These are phyloP conservation scores for Microctonus hyperodae DNA, from an alignment of 2,888 invertebrate genomes.

Conservation along the genomic window DNA sequence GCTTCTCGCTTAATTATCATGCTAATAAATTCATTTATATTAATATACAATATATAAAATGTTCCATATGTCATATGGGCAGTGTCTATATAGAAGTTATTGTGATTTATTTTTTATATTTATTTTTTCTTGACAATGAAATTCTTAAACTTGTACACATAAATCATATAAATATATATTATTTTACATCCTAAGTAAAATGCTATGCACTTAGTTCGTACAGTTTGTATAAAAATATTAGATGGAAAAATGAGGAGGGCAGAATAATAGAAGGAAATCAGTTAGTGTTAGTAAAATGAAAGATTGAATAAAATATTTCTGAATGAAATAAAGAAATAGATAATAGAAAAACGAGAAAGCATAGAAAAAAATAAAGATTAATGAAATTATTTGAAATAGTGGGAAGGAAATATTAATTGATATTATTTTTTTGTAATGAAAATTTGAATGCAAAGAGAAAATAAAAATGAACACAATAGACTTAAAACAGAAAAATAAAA, in stretches of 20 bases:
- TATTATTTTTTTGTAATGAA: not conserved
- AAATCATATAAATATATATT: slow-evolving; percentile 52
- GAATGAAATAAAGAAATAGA: slow-evolving; percentile 5
- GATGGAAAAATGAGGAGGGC: slow-evolving; percentile 19
- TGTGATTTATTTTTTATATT: slow-evolving; percentile 6
- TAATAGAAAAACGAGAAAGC: slow-evolving; percentile 24
- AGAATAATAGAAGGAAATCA: slow-evolving; percentile 2
- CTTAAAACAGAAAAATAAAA: slow-evolving; percentile 7
- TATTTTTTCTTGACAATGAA: slow-evolving; percentile 43
- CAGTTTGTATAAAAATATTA: slow-evolving; percentile 42
- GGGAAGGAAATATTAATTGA: slow-evolving; percentile 5
- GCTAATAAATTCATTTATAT: slow-evolving; percentile 52
- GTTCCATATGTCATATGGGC: slow-evolving; percentile 57
- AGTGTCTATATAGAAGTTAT: slow-evolving; percentile 49
- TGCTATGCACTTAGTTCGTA: slow-evolving; percentile 46
- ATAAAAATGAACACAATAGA: slow-evolving; percentile 22
- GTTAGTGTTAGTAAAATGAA: slow-evolving; percentile 18
- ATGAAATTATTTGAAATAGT: slow-evolving; percentile 1
- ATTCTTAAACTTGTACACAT: slow-evolving; percentile 52
- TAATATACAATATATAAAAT: slow-evolving; percentile 61
- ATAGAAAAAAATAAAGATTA: slow-evolving; percentile 26
- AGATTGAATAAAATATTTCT: slow-evolving; percentile 26
- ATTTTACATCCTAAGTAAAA: slow-evolving; percentile 44
- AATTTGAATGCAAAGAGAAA: slow-evolving; percentile 1
- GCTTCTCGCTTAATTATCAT: slow-evolving; percentile 57